Conservation (phyloP, 2,888 invertebrate genomes). For the Stramonita haemastoma region DNA sequence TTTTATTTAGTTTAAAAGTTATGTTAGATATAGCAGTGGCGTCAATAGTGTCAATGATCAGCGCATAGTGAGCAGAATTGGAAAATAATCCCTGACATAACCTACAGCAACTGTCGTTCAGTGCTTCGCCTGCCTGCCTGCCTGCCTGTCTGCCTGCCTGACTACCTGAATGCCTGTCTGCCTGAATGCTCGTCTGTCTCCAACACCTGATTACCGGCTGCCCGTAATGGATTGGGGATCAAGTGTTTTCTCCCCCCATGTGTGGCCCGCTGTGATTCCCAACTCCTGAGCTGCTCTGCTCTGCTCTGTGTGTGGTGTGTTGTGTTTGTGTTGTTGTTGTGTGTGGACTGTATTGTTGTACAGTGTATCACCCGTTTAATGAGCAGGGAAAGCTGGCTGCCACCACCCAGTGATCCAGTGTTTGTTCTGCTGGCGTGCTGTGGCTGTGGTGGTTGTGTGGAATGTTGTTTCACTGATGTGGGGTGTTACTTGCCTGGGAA, state of each 20-base stretch:
- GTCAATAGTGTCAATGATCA: no score
- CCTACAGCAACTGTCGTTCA: no score
- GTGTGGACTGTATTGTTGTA: neutral
- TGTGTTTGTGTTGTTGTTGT: neutral
- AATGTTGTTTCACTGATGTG: neutral
- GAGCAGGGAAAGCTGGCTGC: neutral
- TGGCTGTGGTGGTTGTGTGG: neutral
- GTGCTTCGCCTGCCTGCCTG: no score
- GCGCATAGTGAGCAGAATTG: no score
- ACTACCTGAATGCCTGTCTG: no score
- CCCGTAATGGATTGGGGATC: constrained; percentile 16
- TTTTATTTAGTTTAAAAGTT: no score
- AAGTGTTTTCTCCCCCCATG: constrained; percentile 2
- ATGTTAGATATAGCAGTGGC: no score
- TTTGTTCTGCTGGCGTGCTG: neutral
- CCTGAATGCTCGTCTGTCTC: neutral
- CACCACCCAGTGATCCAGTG: neutral
- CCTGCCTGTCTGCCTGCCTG: no score
- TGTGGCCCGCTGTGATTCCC: constrained; percentile 3
- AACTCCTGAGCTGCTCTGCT: neutral
- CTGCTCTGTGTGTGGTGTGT: no score
- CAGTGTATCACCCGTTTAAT: neutral
- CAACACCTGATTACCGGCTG: neutral
- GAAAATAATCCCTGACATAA: no score
- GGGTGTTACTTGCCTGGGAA: neutral